phyloP scores from a whole-genome alignment of 2,113 vertebrate species.

The Hymenochirus boettgeri region DNA sequence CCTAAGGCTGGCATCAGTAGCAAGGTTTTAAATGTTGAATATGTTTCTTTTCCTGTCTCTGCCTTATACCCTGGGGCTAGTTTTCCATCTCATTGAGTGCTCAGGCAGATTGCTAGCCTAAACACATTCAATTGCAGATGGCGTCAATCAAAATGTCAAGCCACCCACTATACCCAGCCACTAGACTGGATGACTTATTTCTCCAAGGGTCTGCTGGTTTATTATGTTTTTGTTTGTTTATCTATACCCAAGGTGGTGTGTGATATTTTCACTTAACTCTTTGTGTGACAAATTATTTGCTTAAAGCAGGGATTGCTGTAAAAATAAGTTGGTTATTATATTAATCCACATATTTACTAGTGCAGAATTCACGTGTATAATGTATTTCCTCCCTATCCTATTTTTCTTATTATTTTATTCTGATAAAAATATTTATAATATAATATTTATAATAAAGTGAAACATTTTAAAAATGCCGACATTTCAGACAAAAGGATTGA shows the following conservation, averaged over 20 bases:
- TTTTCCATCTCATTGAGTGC: slow-evolving; percentile 27
- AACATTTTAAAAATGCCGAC: too few species aligned
- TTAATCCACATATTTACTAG: too few species aligned
- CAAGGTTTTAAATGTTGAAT: background rate
- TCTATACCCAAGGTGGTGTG: background rate
- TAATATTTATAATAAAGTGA: too few species aligned
- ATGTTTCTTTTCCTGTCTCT: slow-evolving; percentile 9
- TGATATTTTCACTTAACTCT: too few species aligned
- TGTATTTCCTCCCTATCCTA: too few species aligned
- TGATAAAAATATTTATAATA: too few species aligned
- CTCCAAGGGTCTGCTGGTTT: slow-evolving; percentile 1
- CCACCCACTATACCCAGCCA: slow-evolving; percentile 8
- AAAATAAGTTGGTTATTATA: too few species aligned
- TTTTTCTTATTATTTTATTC: too few species aligned
- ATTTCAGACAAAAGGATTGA: too few species aligned
- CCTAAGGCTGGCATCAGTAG: background rate
- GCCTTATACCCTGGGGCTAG: background rate
- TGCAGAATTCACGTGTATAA: too few species aligned
- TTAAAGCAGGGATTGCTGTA: too few species aligned
- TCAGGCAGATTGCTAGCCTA: slow-evolving; percentile 9
- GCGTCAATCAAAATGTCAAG: slow-evolving; percentile 23
- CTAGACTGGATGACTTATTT: slow-evolving; percentile 11
- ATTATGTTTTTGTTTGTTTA: background rate
- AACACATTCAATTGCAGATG: slow-evolving; percentile 4
- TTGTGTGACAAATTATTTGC: too few species aligned